phyloP scores from a whole-genome alignment of 2,113 vertebrate genomes.

The Sarotherodon lohbergeri region DNA sequence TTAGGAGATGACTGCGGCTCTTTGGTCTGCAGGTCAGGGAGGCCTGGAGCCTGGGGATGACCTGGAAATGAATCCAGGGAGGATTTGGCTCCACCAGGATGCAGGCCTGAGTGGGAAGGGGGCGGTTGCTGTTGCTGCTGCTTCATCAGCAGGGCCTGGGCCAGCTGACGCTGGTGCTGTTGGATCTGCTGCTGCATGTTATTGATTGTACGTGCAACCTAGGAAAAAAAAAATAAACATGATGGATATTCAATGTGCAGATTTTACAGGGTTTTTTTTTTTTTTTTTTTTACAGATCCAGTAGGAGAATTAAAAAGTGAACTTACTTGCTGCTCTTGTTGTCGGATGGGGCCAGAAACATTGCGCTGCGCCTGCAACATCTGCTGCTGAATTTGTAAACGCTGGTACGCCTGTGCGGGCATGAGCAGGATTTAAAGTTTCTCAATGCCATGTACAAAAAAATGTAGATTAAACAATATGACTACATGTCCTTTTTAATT shows the following conservation, averaged over 20 bases:
- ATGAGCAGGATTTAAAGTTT: neutral
- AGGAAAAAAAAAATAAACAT: slow-evolving; percentile 2
- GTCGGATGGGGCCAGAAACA: slow-evolving; percentile 96
- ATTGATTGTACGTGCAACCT: slow-evolving; percentile 99
- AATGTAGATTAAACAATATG: neutral
- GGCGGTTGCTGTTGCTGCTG: slow-evolving; percentile 82
- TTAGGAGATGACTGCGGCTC: slow-evolving; percentile 93
- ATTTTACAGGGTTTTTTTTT: neutral
- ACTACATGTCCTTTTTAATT: neutral
- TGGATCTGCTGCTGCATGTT: slow-evolving; percentile 99
- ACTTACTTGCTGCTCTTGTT: slow-evolving; percentile 99
- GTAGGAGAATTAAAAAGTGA: neutral
- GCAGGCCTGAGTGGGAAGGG: slow-evolving; percentile 82
- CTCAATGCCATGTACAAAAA: neutral
- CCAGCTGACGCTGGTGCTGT: slow-evolving; percentile 99
- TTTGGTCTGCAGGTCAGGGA: slow-evolving; percentile 98
- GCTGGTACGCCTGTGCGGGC: slow-evolving; percentile 90
- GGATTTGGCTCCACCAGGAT: slow-evolving; percentile 90
- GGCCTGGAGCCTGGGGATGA: slow-evolving; percentile 86
- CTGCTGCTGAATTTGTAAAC: slow-evolving; percentile 99
- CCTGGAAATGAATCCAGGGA: slow-evolving; percentile 89
- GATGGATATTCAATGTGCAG: neutral
- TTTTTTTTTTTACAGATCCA: neutral
- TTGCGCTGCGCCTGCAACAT: slow-evolving; percentile 99
- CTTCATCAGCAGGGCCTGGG: slow-evolving; percentile 96